Base-by-base conservation (phyloP, 2,797 vertebrate species). In the Graptemys geographica region DNA sequence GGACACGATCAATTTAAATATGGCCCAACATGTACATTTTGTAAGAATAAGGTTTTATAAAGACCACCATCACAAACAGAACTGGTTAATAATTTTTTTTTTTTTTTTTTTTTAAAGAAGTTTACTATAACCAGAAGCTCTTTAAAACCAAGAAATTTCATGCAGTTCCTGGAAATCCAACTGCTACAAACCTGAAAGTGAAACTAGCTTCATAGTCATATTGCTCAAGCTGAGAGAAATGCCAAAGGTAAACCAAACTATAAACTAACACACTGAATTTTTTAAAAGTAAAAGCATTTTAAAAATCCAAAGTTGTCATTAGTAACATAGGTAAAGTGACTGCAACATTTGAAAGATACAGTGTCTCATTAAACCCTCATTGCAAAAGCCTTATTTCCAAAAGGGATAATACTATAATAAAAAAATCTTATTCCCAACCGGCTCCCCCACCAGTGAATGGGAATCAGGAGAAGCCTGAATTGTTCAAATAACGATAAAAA, bases 121-220 rank as follows among this genome's bases (percentile, higher is more conserved):
- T 72, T 37, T 21, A 41, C 69, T 72, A 72, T 41, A 72, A 41
- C 37, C 19, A 72, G 37, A 10, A 72, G n/a, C 19, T 72, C n/a
- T 41, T 72, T 72, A 72, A 72, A 72, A 72, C 21, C 69, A 72
- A 72, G 37, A 23, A 41, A 23, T 41, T 72, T 41, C 37, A 72
- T 69, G n/a, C n/a, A 69, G 8, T 69, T 21, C n/a, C 33, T 69
- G 65, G 69, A 72, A 41, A 21, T 23, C 69, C 37, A 69, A 33
- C 55, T 18, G 9, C 65, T 49, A 84, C 87, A 69, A 87, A 9
- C 69, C 59, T 44, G 76, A 96, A 94, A 94, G 31, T 1, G 83
- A 94, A 97, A 96, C 96, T 91, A 83, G 81, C 90, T 94, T 92
- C 91, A 87, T 49, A 18, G 55, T 86, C 90, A 87, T 62, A 33